Evolutionary conservation across 2,797 vertebrate species (phyloP).

Genomic region (Melanogrammus aeglefinus): DNA sequence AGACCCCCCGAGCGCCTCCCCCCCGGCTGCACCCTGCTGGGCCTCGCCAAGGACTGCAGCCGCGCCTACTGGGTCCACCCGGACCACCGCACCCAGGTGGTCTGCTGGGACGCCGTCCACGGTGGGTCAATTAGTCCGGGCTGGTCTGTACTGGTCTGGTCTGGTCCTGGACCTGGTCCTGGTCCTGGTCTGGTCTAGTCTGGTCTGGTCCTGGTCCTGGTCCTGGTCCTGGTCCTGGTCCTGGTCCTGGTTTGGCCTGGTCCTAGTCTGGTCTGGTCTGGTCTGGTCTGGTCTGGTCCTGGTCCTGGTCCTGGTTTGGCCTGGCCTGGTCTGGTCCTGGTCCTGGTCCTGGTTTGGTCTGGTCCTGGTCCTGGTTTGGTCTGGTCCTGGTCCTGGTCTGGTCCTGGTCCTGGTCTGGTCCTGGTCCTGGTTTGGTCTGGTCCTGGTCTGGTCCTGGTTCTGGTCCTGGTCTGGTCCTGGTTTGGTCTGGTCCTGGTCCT

Average conservation of each 20-base stretch:
- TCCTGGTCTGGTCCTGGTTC: no score
- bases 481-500: no score
- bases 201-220: no score
- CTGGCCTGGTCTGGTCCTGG: neutral
- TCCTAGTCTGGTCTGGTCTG: neutral
- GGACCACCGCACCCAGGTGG: slow-evolving; percentile 68
- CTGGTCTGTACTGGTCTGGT: neutral
- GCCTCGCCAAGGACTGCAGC: slow-evolving; percentile 62
- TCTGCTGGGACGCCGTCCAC: slow-evolving; percentile 73
- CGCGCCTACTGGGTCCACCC: slow-evolving; percentile 71
- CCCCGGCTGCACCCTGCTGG: slow-evolving; percentile 58
- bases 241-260: no score
- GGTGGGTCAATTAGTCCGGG: slow-evolving; percentile 52
- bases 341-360: no score
- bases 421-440: neutral
- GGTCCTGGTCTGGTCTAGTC: neutral
- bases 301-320: no score
- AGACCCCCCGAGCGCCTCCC: slow-evolving; percentile 58
- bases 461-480: neutral
- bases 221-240: no score
- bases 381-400: no score
- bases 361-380: no score
- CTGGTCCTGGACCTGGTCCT: neutral
- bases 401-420: no score
- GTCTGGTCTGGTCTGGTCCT: neutral